Conservation (phyloP, 2,797 vertebrate genomes). For the Staurois parvus region DNA sequence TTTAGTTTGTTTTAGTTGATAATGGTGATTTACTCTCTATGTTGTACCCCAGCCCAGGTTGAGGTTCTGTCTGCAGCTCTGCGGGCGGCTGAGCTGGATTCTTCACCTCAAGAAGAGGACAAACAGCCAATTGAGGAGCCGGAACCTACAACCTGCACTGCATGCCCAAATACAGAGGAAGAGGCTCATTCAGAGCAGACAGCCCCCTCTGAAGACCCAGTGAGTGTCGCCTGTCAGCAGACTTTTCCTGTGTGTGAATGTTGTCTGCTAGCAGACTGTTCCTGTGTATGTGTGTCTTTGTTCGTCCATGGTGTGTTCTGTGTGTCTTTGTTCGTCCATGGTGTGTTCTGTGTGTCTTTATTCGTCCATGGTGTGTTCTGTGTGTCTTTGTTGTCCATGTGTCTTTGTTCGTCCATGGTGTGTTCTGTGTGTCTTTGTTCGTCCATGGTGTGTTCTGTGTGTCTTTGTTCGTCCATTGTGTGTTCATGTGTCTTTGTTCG, state of each 20-base stretch:
- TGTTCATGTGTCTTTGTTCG: too few species aligned
- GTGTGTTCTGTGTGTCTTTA: too few species aligned
- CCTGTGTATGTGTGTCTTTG: neutral
- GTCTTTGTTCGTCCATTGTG: too few species aligned
- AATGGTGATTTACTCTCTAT: neutral
- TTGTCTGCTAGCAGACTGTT: neutral
- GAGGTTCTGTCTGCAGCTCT: constrained; percentile 89
- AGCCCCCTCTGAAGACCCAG: constrained; percentile 61
- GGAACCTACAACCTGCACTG: constrained; percentile 29
- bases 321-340: too few species aligned
- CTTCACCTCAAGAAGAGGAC: constrained; percentile 68
- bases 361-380: too few species aligned
- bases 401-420: too few species aligned
- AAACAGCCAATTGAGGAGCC: constrained; percentile 35
- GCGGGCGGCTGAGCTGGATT: constrained; percentile 87
- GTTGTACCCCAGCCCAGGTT: constrained; percentile 82
- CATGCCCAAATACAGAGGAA: constrained; percentile 51
- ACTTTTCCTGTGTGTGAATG: constrained; percentile 64
- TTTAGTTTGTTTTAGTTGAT: neutral
- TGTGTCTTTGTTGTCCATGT: too few species aligned
- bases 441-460: too few species aligned
- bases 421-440: too few species aligned
- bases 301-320: too few species aligned
- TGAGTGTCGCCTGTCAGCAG: constrained; percentile 59
- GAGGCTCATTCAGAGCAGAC: constrained; percentile 60